Percentiles rank a stretch among this genome's conserved stretches.
phyloP scores from a whole-genome alignment of 2,113 vertebrate species.

The Xenopus laevis region DNA sequence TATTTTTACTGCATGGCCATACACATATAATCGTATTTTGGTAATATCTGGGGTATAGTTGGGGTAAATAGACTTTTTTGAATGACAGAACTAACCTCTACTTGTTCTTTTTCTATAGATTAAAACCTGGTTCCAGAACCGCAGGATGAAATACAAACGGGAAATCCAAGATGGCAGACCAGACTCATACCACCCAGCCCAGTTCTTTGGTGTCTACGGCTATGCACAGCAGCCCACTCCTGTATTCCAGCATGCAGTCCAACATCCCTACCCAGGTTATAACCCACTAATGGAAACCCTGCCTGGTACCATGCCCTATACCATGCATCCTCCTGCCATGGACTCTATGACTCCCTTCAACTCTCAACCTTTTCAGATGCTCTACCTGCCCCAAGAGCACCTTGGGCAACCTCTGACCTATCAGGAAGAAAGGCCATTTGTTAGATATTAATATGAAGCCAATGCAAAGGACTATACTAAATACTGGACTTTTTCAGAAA shows the following conservation, averaged over 20 bases:
- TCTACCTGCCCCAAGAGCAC: constrained; percentile 12
- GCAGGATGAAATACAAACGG: constrained; percentile 76
- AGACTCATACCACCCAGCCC: too few species aligned
- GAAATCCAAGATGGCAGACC: constrained; percentile 45
- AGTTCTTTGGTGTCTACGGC: neutral
- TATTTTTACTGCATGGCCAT: too few species aligned
- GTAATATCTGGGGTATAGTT: too few species aligned
- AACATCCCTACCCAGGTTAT: neutral
- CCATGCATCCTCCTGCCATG: constrained; percentile 32
- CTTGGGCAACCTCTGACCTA: neutral
- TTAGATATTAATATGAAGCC: constrained; percentile 3
- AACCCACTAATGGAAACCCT: constrained; percentile 25
- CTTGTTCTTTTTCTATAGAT: constrained; percentile 58
- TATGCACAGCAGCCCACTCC: constrained; percentile 13
- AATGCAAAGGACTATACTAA: too few species aligned
- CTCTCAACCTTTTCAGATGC: neutral
- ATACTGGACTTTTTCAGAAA: too few species aligned
- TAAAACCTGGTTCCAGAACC: constrained; percentile 84
- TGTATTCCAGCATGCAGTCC: constrained; percentile 35
- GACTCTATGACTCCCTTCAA: constrained; percentile 38
- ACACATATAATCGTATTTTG: too few species aligned
- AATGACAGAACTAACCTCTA: neutral
- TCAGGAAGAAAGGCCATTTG: constrained; percentile 14
- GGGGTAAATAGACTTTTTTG: too few species aligned
- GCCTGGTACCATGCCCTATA: constrained; percentile 39